These are phyloP conservation scores for Muntiacus muntjak DNA, from an alignment of 2,113 vertebrate genomes.

Conservation along the genomic window DNA sequence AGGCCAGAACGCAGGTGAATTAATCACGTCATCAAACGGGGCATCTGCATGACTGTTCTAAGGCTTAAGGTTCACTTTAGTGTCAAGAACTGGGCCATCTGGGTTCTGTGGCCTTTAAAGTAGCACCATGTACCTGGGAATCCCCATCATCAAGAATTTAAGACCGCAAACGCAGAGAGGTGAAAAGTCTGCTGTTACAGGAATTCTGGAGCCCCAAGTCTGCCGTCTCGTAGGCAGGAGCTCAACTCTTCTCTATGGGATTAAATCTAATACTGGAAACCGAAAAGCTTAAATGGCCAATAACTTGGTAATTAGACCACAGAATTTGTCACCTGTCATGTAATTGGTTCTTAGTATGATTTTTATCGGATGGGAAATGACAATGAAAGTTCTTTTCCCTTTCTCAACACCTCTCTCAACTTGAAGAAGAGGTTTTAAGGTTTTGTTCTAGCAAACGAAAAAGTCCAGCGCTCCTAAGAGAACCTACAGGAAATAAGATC, in stretches of 20 bases:
- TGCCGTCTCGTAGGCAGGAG: neutral
- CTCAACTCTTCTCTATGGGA: neutral
- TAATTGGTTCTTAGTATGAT: neutral
- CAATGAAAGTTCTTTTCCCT: neutral
- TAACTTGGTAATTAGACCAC: neutral
- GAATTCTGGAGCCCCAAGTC: neutral
- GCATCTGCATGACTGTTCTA: slow-evolving; percentile 18
- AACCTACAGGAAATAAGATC: neutral
- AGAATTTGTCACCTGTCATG: neutral
- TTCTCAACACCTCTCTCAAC: slow-evolving; percentile 9
- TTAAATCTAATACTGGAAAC: neutral
- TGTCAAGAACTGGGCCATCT: slow-evolving; percentile 14
- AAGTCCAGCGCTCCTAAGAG: neutral
- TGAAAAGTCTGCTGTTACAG: neutral
- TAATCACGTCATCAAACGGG: neutral
- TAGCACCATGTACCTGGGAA: slow-evolving; percentile 31
- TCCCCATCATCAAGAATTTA: neutral
- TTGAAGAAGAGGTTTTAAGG: neutral
- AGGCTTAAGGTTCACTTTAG: slow-evolving; percentile 51
- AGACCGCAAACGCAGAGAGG: neutral
- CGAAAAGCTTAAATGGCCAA: neutral
- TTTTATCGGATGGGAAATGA: neutral
- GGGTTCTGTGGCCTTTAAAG: slow-evolving; percentile 25
- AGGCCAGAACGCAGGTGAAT: neutral
- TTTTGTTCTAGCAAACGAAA: slow-evolving; percentile 20